Percentiles rank a stretch among this genome's conserved stretches.
Conservation (phyloP, 2,113 vertebrate species). For the Hemiscyllium ocellatum region DNA sequence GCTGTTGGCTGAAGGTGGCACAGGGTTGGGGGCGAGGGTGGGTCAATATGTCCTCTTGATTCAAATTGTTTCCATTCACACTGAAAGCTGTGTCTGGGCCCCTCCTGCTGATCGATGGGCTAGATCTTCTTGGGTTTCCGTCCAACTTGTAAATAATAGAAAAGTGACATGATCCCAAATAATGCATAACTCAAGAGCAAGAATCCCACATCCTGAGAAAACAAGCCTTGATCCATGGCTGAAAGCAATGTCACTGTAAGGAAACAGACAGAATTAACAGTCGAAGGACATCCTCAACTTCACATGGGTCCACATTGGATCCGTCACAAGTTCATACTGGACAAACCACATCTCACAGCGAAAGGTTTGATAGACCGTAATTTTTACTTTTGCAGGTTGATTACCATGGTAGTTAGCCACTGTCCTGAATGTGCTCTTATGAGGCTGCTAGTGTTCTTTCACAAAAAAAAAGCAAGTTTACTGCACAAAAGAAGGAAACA, state of each 20-base stretch:
- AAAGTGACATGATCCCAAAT: background rate
- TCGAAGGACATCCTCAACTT: background rate
- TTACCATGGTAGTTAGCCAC: no score
- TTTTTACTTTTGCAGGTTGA: no score
- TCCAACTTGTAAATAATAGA: slow-evolving; percentile 2
- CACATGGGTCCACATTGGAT: background rate
- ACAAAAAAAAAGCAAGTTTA: no score
- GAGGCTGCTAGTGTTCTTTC: no score
- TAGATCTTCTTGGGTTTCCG: background rate
- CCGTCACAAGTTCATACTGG: background rate
- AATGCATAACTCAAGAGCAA: background rate
- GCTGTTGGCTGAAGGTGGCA: background rate
- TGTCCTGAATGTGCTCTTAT: no score
- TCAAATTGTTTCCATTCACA: background rate
- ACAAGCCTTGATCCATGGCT: background rate
- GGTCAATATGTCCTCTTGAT: background rate
- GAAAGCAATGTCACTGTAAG: background rate
- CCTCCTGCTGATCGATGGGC: background rate
- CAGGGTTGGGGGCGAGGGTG: background rate
- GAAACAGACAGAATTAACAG: background rate
- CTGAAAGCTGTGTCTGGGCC: background rate
- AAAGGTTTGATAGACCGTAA: no score
- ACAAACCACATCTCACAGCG: no score
- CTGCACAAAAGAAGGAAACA: no score
- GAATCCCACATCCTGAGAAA: background rate